Base-by-base conservation (phyloP, 23 tunicate genomes). In the Diplosoma virens region DNA sequence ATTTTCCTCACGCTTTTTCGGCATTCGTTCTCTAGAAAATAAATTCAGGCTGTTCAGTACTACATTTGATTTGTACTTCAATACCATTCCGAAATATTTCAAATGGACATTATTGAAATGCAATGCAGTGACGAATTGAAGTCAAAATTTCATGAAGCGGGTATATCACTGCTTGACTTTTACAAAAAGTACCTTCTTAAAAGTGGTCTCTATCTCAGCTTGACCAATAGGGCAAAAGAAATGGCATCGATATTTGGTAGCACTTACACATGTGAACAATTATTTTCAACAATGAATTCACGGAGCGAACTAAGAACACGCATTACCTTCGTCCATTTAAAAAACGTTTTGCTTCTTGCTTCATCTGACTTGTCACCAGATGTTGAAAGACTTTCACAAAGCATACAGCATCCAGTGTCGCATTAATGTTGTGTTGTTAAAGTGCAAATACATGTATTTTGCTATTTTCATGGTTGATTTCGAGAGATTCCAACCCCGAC, bases 21-120 rank as follows among this genome's bases (percentile, higher is more conserved):
- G 30, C 75, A 71, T 79, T 37, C 92, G 92, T 85, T 79, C 85
- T 58, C 63, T 68, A 36, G 47, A 85, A 71, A 85, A 37, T 85
- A 23, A 85, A 2, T 2, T 85, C 80, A 85, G 28, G 28, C 53
- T 79, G 32, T 85, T 85, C 64, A 85, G 84, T 58, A 77, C 79
- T 67, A 84, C 92, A 24, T 85, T 67, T 70, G 92, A 85, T 58
- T 80, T 85, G 53, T 32, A 32, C 18, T 84, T 30, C 33, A 28
- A 79, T 17, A 34, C 58, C 6, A 31, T 84, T 1, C 89, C 25
- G 14, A 66, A 54, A 25, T 47, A 71, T 85, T 4, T 85, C 92
- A 85, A 79, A 85, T 85, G 84, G 85, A 82, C 3, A 72, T 82
- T 2, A 32, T 82, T 33, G 87, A 82, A 33, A 1, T 82, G 80